Conservation (phyloP, 2,888 invertebrate genomes). For the Danaus chrysippus region DNA sequence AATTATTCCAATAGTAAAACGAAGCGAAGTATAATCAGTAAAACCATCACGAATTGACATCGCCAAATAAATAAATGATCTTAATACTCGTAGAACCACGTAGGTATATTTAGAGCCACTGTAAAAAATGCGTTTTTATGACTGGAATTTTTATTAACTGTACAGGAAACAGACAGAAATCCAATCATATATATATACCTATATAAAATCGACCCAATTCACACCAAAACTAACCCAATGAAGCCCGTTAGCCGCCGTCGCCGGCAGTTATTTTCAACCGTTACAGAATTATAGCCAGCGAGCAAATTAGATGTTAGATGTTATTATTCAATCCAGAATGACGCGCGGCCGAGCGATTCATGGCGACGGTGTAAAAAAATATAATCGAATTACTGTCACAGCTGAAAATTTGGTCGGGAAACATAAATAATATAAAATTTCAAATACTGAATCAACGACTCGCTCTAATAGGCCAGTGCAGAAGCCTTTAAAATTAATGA, state of each 20-base stretch:
- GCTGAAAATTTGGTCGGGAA: no score
- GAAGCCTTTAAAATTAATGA: no score
- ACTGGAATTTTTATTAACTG: neutral
- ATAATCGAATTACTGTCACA: conserved; percentile 11
- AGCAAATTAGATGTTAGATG: conserved; percentile 27
- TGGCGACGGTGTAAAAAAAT: conserved; percentile 13
- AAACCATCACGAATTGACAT: no score
- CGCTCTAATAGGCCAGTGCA: no score
- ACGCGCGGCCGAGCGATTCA: conserved; percentile 23
- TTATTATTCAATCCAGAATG: conserved; percentile 31
- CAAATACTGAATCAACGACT: no score
- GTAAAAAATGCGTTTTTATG: neutral
- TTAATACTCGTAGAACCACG: no score
- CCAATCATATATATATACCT: neutral
- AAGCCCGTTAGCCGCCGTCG: conserved; percentile 31
- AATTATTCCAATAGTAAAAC: no score
- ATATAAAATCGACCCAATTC: conserved; percentile 4
- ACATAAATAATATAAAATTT: no score
- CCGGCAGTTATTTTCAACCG: conserved; percentile 31
- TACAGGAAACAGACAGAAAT: neutral
- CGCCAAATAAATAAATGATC: no score
- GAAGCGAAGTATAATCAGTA: no score
- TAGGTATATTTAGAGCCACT: neutral
- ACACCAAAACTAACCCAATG: conserved; percentile 26
- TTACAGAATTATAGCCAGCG: conserved; percentile 30